Evolutionary conservation across 2,113 vertebrate genomes (phyloP), one percentile per base, ranked within the genome.

Genomic region (Mirza zaza): DNA sequence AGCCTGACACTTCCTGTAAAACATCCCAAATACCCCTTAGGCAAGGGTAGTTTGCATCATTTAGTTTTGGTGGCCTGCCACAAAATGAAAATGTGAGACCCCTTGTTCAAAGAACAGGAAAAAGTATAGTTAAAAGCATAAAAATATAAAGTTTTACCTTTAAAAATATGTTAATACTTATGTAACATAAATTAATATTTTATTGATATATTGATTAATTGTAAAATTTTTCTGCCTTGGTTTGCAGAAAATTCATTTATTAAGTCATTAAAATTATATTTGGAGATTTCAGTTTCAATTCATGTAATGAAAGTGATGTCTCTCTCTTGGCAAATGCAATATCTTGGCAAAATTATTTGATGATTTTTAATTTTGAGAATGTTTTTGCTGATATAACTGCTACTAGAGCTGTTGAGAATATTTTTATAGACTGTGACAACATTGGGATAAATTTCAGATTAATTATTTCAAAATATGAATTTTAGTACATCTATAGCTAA

Each of bases 351-450:
- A 96, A 63, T 83, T 59, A 91, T 70, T 86, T 55, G 50, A 61
- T 83, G 32, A 32, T 67, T 93, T 94, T 94, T 83, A 87, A 77
- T 79, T 77, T 96, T 90, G 45, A 83, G 48, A 87, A 87, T 32
- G 12, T 91, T 80, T 75, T 57, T 45, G 39, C 42, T 57, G n/a
- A 76, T 68, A 12, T 42, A 68, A 50, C 5, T 80, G 29, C 34
- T 93, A 70, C 11, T 42, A 57, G 29, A 90, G 36, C 36, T 52
- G 2, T 20, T 84, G 48, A 87, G 45, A 80, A 20, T 48, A 29
- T 32, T 94, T 90, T 59, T 57, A 68, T 18, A 21, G 14, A n/a
- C 25, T 77, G 4, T 82, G 27, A 84, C 29, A 84, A 68, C 32
- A 80, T 48, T 34, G 17, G 25, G 32, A 57, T 52, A 29, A 32